These are phyloP conservation scores for Leucophenga varia DNA, from an alignment of 1,140 invertebrate species.

Conservation along the genomic window DNA sequence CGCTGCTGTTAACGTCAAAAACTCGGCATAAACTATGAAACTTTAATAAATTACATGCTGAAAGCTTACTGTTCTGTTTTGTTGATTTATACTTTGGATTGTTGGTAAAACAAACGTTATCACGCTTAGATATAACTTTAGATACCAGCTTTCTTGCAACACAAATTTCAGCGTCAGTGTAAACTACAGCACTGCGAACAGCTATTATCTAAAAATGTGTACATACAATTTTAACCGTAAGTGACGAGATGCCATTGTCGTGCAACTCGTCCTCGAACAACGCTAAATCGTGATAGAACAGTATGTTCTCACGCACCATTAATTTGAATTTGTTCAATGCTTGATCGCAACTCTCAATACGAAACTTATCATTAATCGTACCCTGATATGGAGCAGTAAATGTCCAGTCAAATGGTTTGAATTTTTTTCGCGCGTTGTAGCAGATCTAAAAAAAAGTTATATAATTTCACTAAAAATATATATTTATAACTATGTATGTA, in stretches of 20 bases:
- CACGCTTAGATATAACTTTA: no score
- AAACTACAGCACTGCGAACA: background rate
- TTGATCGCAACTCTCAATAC: constrained; percentile 67
- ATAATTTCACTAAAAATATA: constrained; percentile 21
- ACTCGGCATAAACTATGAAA: no score
- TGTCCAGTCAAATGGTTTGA: constrained; percentile 97
- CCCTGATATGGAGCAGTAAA: constrained; percentile 94
- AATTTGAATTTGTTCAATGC: constrained; percentile 88
- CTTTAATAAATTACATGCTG: no score
- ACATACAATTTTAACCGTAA: constrained; percentile 92
- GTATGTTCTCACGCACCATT: constrained; percentile 86
- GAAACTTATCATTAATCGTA: constrained; percentile 68
- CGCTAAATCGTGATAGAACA: constrained; percentile 92
- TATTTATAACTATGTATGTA: no score
- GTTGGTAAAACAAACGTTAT: no score
- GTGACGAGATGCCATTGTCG: constrained; percentile 92
- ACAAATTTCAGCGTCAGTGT: background rate
- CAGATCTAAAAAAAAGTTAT: constrained; percentile 58
- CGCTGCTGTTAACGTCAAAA: no score
- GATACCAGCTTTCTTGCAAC: no score
- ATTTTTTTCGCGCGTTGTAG: constrained; percentile 64
- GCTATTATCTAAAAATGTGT: background rate
- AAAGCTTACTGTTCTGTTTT: no score
- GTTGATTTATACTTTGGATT: no score
- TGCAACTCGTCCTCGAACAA: constrained; percentile 98